Evolutionary conservation across 2,888 invertebrate genomes (phyloP), one percentile per base, ranked within the genome.

Genomic region (Catocala sponsa): DNA sequence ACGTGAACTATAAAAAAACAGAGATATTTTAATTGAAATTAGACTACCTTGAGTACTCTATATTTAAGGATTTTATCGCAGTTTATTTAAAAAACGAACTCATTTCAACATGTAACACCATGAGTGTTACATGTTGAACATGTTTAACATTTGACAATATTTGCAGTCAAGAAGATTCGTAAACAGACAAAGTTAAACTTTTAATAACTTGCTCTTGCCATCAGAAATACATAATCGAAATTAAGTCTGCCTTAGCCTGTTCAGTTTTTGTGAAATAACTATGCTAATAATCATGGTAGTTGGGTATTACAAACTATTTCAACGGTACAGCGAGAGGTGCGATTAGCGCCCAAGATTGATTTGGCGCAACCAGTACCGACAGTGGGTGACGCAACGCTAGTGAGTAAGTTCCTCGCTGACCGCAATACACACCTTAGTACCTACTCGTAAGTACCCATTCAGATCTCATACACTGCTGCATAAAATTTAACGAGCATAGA

Each of bases 331-430:
- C 81, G 84, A 85, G 84, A 85, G 85, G 85, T 86, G 81, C 82
- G 83, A 89, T 90, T 88, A 89, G 83, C 70, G 79, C 68, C 76
- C 76, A 72, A 87, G 90, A 90, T 90, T 89, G 91, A 91, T 91
- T 91, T 88, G 87, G 84, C 87, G 88, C 88, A 90, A 89, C 87
- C 78, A 82, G 82, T 82, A 83, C 83, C 79, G 82, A 82, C 83
- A 78, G 83, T 70, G 61, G 67, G 77, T 87, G 84, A 84, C 83
- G 87, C 83, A 87, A 87, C 77, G 61, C 68, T 60, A 68, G 75
- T 76, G 77, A 81, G 78, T 80, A 72, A 75, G 81, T 83, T 82
- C 85, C 80, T 79, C 77, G 76, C 81, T 89, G 87, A 87, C 88
- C 87, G 89, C 86, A 89, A 88, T 87, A 84, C 84, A 81, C 86